phyloP scores from a whole-genome alignment of 2,113 vertebrate species.

The Mobula birostris region DNA sequence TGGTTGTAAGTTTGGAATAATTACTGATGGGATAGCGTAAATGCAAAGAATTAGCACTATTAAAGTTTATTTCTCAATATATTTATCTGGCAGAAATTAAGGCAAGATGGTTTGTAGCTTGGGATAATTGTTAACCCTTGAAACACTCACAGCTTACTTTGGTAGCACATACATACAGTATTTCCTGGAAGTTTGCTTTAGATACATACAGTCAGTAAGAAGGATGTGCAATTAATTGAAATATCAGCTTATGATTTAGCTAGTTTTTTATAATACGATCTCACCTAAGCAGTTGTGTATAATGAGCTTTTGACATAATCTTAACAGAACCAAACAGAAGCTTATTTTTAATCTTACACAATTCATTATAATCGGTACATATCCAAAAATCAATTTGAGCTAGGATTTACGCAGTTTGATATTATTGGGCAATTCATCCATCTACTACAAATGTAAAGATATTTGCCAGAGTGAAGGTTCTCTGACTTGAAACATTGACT shows the following conservation, averaged over 20 bases:
- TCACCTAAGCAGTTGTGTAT: neutral
- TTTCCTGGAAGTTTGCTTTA: neutral
- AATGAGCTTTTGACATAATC: neutral
- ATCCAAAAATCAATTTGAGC: neutral
- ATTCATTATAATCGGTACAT: neutral
- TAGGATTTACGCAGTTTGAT: neutral
- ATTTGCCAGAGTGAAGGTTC: neutral
- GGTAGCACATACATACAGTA: neutral
- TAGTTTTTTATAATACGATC: neutral
- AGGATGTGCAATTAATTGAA: neutral
- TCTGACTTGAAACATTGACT: too few relatives aligned
- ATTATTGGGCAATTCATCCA: neutral
- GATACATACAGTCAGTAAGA: neutral
- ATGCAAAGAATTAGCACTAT: neutral
- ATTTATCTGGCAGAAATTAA: neutral
- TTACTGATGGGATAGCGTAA: neutral
- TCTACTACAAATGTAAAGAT: neutral
- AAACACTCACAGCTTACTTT: neutral
- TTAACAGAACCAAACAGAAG: neutral
- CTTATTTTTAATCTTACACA: neutral
- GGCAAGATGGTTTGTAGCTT: neutral
- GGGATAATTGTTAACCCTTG: neutral
- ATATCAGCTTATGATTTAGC: neutral
- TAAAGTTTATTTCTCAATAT: neutral
- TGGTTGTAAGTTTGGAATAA: neutral